Conservation (phyloP, 2,797 vertebrate genomes). For the Malurus splendens region DNA sequence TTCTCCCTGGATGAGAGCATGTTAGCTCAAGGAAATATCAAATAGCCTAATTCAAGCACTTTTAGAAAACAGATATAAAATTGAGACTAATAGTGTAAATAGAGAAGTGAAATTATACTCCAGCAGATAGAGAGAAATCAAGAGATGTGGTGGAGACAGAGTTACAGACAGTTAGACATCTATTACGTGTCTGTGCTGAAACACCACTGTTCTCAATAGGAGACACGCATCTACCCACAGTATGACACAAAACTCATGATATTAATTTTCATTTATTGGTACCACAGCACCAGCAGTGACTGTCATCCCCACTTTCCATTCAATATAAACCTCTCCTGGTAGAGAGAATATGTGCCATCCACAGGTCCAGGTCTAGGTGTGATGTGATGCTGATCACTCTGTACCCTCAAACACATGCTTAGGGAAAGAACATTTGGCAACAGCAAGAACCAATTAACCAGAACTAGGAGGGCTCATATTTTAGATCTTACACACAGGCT, state of each 20-base stretch:
- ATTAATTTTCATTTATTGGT: neutral
- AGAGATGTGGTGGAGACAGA: neutral
- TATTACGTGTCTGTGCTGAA: neutral
- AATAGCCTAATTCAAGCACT: neutral
- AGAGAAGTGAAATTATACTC: neutral
- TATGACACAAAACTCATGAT: neutral
- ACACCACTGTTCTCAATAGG: neutral
- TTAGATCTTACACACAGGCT: neutral
- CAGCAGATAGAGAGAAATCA: neutral
- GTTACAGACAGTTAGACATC: neutral
- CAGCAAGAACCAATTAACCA: neutral
- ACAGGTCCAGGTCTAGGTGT: rapidly evolving
- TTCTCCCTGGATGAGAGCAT: neutral
- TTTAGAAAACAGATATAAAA: slow-evolving; percentile 10
- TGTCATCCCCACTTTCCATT: neutral
- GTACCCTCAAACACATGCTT: rapidly evolving
- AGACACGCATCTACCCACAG: neutral
- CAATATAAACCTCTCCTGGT: too few species aligned
- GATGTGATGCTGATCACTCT: rapidly evolving
- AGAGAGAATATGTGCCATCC: rapidly evolving
- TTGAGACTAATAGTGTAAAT: neutral
- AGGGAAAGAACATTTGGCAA: neutral
- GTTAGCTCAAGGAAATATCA: neutral
- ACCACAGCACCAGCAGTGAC: rapidly evolving
- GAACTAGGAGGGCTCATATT: neutral